phyloP scores from a whole-genome alignment of 2,888 invertebrate genomes.

The Andrena chrysosceles region DNA sequence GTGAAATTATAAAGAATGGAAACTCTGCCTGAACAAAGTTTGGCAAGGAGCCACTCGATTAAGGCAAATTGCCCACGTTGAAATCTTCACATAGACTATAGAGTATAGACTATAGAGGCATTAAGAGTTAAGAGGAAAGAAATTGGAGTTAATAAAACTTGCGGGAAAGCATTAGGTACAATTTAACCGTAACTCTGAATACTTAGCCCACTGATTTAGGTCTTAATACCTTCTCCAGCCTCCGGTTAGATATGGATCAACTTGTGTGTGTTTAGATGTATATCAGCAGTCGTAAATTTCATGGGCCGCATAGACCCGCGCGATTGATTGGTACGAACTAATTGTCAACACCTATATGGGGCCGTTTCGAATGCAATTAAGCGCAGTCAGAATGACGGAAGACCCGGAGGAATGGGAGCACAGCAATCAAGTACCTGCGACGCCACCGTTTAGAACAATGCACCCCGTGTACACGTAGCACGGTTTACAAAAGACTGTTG shows the following conservation, averaged over 20 bases:
- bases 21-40: background rate
- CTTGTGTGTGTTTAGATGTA: background rate
- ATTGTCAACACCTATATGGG: constrained; percentile 29
- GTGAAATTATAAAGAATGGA: background rate
- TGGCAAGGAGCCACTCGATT: background rate
- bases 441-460: constrained; percentile 9
- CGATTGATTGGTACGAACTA: constrained; percentile 37
- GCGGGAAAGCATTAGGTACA: background rate
- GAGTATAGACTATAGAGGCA: too few species aligned
- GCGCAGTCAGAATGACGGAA: constrained; percentile 33
- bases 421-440: constrained; percentile 9
- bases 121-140: background rate
- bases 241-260: background rate
- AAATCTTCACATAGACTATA: background rate
- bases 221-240: background rate
- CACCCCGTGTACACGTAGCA: background rate
- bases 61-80: background rate
- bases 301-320: background rate
- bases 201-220: background rate
- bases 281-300: constrained; percentile 8
- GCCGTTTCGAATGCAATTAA: constrained; percentile 43
- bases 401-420: constrained; percentile 8
- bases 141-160: background rate
- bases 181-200: background rate
- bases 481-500: constrained; percentile 5